Conservation (phyloP, 1,140 invertebrate genomes). For the Lordiphosa mommai region DNA sequence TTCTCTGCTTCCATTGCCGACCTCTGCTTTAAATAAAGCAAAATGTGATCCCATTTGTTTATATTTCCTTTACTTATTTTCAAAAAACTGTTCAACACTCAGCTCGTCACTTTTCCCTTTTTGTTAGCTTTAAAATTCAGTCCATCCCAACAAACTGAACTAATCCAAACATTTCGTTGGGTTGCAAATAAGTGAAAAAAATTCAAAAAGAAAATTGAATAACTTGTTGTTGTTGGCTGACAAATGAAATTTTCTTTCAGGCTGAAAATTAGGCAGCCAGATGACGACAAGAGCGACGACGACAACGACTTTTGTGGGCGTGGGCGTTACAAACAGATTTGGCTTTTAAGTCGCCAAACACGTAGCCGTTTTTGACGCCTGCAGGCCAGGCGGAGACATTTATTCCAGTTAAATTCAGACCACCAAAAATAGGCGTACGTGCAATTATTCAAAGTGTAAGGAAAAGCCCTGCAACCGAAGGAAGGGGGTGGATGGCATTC, state of each 20-base stretch:
- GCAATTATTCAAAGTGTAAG: conserved; percentile 70
- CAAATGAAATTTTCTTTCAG: conserved; percentile 30
- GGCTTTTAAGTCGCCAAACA: conserved; percentile 28
- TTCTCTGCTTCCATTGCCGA: no score
- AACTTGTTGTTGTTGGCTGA: conserved; percentile 27
- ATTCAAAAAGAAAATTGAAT: conserved; percentile 33
- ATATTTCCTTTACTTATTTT: no score
- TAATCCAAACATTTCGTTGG: no score
- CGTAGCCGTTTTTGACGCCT: conserved; percentile 24
- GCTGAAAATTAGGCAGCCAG: conserved; percentile 41
- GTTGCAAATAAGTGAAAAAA: no score
- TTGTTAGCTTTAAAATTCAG: no score
- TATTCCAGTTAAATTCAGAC: conserved; percentile 23
- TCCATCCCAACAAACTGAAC: no score
- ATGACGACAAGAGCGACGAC: conserved; percentile 8
- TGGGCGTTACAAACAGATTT: conserved; percentile 32
- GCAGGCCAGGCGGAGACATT: conserved; percentile 15
- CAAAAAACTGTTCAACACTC: no score
- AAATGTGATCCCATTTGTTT: no score
- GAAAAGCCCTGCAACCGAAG: conserved; percentile 33
- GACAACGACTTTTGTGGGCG: conserved; percentile 5
- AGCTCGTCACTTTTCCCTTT: no score
- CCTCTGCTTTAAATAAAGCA: no score
- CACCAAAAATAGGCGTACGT: conserved; percentile 37
- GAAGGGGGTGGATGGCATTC: neutral